Evolutionary conservation across 1,140 invertebrate species (phyloP), one percentile per base, ranked within the genome.

Genomic region (Drosophila ironensis): DNA sequence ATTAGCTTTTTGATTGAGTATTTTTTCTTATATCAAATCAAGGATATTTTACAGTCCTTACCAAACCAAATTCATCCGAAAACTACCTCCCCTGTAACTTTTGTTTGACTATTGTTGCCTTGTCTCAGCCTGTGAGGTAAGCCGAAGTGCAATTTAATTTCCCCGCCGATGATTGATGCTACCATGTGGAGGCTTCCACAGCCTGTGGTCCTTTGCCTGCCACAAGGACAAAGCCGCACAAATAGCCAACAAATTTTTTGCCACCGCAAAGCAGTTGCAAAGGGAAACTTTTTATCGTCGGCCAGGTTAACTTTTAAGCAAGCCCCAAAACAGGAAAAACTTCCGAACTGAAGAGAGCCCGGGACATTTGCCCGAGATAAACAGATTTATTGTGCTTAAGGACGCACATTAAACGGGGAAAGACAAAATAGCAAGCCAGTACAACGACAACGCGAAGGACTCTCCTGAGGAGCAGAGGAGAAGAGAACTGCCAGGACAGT

Each of bases 381-480:
- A 84, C 78, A 78, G 78, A 84, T 84, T 84, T 84, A 84, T 84
- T 84, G 66, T 69, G 59, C 68, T 70, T 64, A 70, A 60, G 59
- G 54, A 51, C 69, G 70, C 72, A 64, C 71, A 60, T 73, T 67
- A 73, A 73, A 73, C 35, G 38, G 57, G 24, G 35, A 9, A 9
- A 41, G 48, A 35, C 48, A 16, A 52, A 41, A 30, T 16, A 30
- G 56, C 33, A 33, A 33, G 28, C 54, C 28, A 63, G 19, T 63
- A 63, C 56, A 63, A 63, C 57, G 60, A 63, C 41, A 42, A 22
- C 17, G 52, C 42, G 22, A 28, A 27, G 25, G 20, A 48, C 28
- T 38, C n/a, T n/a, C n/a, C n/a, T n/a, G n/a, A n/a, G n/a, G n/a
- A n/a, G n/a, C n/a, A n/a, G n/a, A n/a, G n/a, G 46, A 22, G 56